Evolutionary conservation across 1,140 invertebrate genomes (phyloP).

Genomic region (Laupala kohalensis): DNA sequence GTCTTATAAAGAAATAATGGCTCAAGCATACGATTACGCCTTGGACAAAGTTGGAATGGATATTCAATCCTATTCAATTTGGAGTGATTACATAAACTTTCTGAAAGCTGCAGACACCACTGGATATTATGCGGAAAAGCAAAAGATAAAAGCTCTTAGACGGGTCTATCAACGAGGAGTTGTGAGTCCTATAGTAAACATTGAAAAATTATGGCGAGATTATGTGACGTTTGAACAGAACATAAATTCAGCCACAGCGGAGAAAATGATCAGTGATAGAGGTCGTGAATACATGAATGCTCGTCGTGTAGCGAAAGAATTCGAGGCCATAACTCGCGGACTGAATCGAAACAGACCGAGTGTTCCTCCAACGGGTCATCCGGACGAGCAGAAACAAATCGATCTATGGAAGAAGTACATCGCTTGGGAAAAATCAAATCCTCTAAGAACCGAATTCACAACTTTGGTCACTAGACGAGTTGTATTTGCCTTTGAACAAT

Average conservation of each 20-base stretch:
- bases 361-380: slow-evolving; percentile 41
- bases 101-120: slow-evolving; percentile 52
- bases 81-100: slow-evolving; percentile 54
- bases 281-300: slow-evolving; percentile 54
- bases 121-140: slow-evolving; percentile 59
- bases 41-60: slow-evolving; percentile 59
- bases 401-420: slow-evolving; percentile 61
- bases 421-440: slow-evolving; percentile 53
- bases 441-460: slow-evolving; percentile 49
- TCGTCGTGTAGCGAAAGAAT: slow-evolving; percentile 45
- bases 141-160: slow-evolving; percentile 51
- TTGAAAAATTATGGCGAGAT: slow-evolving; percentile 56
- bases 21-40: slow-evolving; percentile 58
- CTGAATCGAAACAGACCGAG: slow-evolving; percentile 47
- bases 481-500: slow-evolving; percentile 61
- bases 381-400: slow-evolving; percentile 45
- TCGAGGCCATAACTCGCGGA: slow-evolving; percentile 47
- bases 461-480: slow-evolving; percentile 46
- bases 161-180: slow-evolving; percentile 48
- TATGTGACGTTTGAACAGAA: slow-evolving; percentile 43
- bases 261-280: slow-evolving; percentile 53
- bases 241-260: slow-evolving; percentile 53
- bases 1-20: slow-evolving; percentile 77
- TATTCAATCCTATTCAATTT: slow-evolving; percentile 42
- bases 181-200: slow-evolving; percentile 51